Base-by-base conservation (phyloP, 2,113 vertebrate genomes). In the Coturnix japonica region DNA sequence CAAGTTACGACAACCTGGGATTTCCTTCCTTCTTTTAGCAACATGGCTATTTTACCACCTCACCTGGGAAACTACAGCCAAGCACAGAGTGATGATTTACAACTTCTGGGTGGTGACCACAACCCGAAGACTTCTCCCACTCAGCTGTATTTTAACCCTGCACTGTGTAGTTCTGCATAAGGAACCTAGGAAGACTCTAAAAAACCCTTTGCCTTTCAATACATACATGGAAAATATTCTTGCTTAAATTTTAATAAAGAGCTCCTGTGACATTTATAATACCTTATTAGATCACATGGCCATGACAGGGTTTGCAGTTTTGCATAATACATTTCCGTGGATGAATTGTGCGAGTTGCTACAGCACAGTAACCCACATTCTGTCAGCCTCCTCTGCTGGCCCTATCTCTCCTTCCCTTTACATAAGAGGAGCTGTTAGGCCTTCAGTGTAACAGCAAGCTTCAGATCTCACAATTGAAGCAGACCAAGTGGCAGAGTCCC, bases 361-460 rank as follows among this genome's bases (percentile, higher is more conserved):
- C 54, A 66, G 43, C n/a, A n/a, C 7, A 13, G 35, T 18, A 72
- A 72, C 23, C 35, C n/a, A 53, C 30, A 46, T 41, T 57, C 59
- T 59, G 31, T 26, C 51, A 67, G 28, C 2, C 1, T 84, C 37
- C 23, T 84, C 33, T 1, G 1, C 51, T 39, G 28, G 31, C 20
- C 21, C 28, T 26, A 2, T 26, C 30, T 11, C 49, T 64, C 60
- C 59, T 56, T 69, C 12, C 18, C 59, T 44, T 81, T 26, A 25
- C 1, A 2, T 5, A 69, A 60, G 21, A 59, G 1, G 33, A 28
- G 56, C 0, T 0, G 47, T 60, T 21, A 59, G 54, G 56, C 33
- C 30, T n/a, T 81, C 61, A 64, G 19, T 44, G 21, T 11, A 14
- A 47, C 56, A 43, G 22, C 8, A 39, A 20, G 16, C 51, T 39